phyloP scores from a whole-genome alignment of 2,113 vertebrate species.

The Platysternon megacephalum region DNA sequence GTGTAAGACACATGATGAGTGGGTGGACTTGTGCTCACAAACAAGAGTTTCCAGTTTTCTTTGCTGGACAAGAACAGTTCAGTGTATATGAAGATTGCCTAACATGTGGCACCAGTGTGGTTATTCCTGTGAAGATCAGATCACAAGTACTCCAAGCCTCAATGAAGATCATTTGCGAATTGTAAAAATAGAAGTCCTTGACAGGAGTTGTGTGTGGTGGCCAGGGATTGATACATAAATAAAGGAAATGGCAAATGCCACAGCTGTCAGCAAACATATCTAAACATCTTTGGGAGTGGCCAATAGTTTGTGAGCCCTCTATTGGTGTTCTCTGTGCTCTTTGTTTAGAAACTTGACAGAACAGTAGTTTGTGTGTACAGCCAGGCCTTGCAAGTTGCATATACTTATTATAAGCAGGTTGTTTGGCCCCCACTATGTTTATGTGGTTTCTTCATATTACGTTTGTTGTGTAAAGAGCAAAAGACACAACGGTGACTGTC shows the following conservation, averaged over 20 bases:
- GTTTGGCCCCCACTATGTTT: no score
- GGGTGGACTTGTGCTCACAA: not conserved
- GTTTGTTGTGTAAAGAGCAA: no score
- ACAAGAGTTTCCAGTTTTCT: not conserved
- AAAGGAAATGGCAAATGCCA: not conserved
- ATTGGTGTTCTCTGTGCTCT: no score
- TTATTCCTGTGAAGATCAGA: not conserved
- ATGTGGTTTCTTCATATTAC: no score
- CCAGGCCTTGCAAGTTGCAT: no score
- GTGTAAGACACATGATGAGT: rapidly evolving
- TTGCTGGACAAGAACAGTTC: not conserved
- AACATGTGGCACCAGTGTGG: not conserved
- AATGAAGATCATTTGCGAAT: not conserved
- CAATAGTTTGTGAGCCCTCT: no score
- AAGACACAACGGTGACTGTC: no score
- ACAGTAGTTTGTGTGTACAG: no score
- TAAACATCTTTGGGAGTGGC: not conserved
- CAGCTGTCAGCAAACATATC: not conserved
- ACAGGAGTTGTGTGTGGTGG: not conserved
- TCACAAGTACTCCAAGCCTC: not conserved
- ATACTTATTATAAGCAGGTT: no score
- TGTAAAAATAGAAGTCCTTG: not conserved
- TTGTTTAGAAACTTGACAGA: no score
- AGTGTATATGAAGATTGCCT: not conserved
- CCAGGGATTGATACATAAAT: not conserved